These are phyloP conservation scores for Aphelenchoides avenae DNA, from an alignment of 1,140 invertebrate species.

Conservation along the genomic window DNA sequence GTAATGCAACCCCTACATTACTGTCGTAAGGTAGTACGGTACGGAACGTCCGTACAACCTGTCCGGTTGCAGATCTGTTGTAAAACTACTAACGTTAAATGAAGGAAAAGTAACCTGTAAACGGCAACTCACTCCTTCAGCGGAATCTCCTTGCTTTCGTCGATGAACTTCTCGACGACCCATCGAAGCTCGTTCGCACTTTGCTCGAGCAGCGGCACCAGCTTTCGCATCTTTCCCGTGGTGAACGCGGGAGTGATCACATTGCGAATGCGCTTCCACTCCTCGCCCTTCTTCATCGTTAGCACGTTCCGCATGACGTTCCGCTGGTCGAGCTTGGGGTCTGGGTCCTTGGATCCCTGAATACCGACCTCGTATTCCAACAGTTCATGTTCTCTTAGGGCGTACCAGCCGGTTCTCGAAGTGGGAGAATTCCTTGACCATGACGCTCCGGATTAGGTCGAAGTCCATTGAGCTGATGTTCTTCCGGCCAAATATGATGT, in stretches of 20 bases:
- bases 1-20: too few relatives aligned
- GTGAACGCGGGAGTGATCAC: conserved; percentile 29
- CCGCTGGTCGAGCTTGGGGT: background rate
- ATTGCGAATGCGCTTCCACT: conserved; percentile 31
- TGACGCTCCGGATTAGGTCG: conserved; percentile 14
- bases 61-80: too few relatives aligned
- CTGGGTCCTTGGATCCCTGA: too few relatives aligned
- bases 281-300: conserved; percentile 13
- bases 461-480: too few relatives aligned
- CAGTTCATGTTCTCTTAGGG: too few relatives aligned
- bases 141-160: background rate
- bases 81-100: too few relatives aligned
- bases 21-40: too few relatives aligned
- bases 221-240: conserved; percentile 25
- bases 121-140: conserved; percentile 8
- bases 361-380: too few relatives aligned
- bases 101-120: too few relatives aligned
- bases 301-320: conserved; percentile 14
- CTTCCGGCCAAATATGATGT: too few relatives aligned
- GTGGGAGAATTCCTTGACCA: conserved; percentile 21
- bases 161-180: background rate
- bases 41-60: too few relatives aligned
- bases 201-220: conserved; percentile 3
- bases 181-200: conserved; percentile 5
- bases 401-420: conserved; percentile 19